phyloP scores from a whole-genome alignment of 2,888 invertebrate species.

The Clunio marinus region DNA sequence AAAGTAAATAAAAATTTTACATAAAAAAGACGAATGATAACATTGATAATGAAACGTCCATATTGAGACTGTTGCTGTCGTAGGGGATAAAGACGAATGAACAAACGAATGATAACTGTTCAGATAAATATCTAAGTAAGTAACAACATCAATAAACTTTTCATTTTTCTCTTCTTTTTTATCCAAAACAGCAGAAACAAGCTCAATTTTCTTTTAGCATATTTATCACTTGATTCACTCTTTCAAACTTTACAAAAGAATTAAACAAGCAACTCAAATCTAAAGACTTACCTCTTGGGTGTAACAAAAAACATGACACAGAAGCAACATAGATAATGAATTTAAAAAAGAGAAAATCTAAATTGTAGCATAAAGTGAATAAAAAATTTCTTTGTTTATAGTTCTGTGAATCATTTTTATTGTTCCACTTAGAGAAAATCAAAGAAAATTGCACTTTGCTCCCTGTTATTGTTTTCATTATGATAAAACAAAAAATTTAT shows the following conservation, averaged over 20 bases:
- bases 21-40: not conserved
- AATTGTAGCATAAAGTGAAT: not conserved
- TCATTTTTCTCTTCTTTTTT: not conserved
- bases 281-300: too few relatives aligned
- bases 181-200: not conserved
- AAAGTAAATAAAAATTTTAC: conserved; percentile 13
- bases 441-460: not conserved
- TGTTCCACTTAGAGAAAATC: not conserved
- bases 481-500: not conserved
- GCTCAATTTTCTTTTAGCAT: too few relatives aligned
- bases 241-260: conserved; percentile 14
- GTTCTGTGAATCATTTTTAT: not conserved
- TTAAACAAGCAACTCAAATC: too few relatives aligned
- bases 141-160: too few relatives aligned
- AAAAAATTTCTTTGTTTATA: not conserved
- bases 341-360: too few relatives aligned
- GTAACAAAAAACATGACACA: too few relatives aligned
- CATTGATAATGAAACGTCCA: conserved; percentile 11
- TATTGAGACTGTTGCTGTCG: too few relatives aligned
- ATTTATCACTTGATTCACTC: conserved; percentile 7
- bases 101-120: too few relatives aligned
- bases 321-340: too few relatives aligned
- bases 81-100: too few relatives aligned
- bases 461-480: not conserved
- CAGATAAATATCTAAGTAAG: too few relatives aligned